Base-by-base conservation (phyloP, 2,797 vertebrate species). In the Garrulus glandarius region DNA sequence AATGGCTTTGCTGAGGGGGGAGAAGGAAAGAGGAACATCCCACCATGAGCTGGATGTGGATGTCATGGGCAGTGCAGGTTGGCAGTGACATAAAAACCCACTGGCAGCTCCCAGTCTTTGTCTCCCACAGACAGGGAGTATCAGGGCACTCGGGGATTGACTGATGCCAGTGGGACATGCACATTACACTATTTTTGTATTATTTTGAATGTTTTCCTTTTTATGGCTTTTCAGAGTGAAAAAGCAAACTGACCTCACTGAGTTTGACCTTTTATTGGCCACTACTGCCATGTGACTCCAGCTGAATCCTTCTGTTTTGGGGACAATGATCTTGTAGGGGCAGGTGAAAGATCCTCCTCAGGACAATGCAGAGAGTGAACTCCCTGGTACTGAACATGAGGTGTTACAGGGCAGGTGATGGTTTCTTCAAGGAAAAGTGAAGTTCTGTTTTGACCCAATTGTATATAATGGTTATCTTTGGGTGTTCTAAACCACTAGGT, bases 11-110 rank as follows among this genome's bases (percentile, higher is more conserved):
- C 50, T 75, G 68, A 52, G 47, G 1, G 5, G 3, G 5, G 3
- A 53, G 21, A 7, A 41, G 52, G 20, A 61, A 20, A n/a, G 47
- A 69, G 32, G 53, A 53, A 8, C 24, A 17, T 78, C 30, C 30
- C 50, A 3, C 39, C 39, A 39, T 39, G 59, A 64, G 32, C 8
- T 85, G 37, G 22, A 13, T 1, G 2, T 32, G 49, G 29, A 7
- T 60, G 43, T 53, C 29, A 3, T 0, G 1, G 57, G 26, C 17
- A 29, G 26, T 10, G 4, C 3, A 13, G 43, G 9, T 10, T 49
- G 30, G 49, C 57, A 39, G 4, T 3, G 32, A n/a, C 26, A 15
- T 11, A 37, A 34, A 36, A 43, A 43, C 3, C 3, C 47, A 53
- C 7, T 15, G 1, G 4, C 41, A 44, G 43, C 69, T 86, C 39